These are phyloP conservation scores for Actinopyga echinites DNA, from an alignment of 53 echinoderm and acorn worm genomes.

Conservation along the genomic window DNA sequence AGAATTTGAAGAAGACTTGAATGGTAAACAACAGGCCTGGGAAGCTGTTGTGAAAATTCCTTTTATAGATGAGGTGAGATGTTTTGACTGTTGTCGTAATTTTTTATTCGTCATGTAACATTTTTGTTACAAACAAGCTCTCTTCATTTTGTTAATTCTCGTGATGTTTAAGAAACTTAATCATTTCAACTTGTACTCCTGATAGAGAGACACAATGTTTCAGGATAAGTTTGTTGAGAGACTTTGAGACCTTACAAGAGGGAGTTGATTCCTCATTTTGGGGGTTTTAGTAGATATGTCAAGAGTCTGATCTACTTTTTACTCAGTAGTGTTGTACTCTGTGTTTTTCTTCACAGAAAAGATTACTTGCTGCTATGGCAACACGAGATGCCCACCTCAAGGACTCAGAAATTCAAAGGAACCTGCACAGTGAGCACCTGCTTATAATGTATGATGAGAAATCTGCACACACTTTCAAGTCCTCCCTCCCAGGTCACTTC, in stretches of 20 bases:
- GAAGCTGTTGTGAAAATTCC: slow-evolving; percentile 98
- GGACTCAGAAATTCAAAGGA: slow-evolving; percentile 67
- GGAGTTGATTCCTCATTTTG: too few relatives aligned
- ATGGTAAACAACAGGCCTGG: slow-evolving; percentile 94
- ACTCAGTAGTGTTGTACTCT: neutral
- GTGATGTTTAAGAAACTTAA: too few relatives aligned
- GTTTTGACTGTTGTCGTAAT: too few relatives aligned
- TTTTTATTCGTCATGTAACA: too few relatives aligned
- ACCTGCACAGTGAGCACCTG: slow-evolving; percentile 82
- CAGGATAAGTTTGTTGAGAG: too few relatives aligned
- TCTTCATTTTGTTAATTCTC: too few relatives aligned
- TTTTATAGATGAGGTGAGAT: slow-evolving; percentile 96
- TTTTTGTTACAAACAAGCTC: too few relatives aligned
- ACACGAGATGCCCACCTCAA: slow-evolving; percentile 59
- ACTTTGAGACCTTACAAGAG: too few relatives aligned
- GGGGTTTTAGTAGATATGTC: too few relatives aligned
- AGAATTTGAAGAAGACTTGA: slow-evolving; percentile 88
- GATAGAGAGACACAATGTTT: too few relatives aligned
- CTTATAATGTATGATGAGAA: slow-evolving; percentile 64
- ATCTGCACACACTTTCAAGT: slow-evolving; percentile 50
- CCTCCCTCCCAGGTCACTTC: slow-evolving; percentile 78
- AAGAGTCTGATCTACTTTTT: too few relatives aligned
- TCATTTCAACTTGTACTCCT: too few relatives aligned
- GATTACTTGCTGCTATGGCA: slow-evolving; percentile 80
- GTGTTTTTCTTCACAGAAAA: slow-evolving; percentile 58